Percentiles rank a stretch among this genome's conserved stretches.
Conservation (phyloP, 2,113 vertebrate genomes). For the Cinclus cinclus region DNA sequence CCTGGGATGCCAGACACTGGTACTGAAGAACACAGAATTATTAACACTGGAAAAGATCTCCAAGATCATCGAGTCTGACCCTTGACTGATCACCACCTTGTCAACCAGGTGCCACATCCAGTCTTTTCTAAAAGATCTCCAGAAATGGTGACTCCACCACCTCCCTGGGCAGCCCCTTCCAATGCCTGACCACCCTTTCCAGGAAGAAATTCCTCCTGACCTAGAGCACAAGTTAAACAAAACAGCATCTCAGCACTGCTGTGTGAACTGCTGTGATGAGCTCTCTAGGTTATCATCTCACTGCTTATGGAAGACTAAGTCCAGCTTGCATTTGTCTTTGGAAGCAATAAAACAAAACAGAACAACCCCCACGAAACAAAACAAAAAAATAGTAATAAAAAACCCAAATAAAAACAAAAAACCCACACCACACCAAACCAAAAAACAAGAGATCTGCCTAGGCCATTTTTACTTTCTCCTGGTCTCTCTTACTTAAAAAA, state of each 20-base stretch:
- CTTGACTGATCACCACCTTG: fast-evolving
- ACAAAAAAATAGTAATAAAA: no score
- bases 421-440: no score
- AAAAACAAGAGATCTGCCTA: background rate
- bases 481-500: background rate
- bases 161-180: background rate
- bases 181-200: background rate
- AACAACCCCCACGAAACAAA: no score
- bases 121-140: background rate
- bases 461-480: background rate
- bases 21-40: background rate
- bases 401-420: no score
- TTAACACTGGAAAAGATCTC: background rate
- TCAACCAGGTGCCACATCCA: background rate
- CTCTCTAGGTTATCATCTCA: background rate
- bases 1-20: background rate
- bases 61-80: background rate
- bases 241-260: background rate
- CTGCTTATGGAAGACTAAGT: background rate
- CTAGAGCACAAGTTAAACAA: background rate
- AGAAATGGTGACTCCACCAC: background rate
- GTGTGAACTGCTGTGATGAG: background rate
- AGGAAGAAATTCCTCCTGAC: background rate
- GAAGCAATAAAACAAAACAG: background rate
- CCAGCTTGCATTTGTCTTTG: background rate